Evolutionary conservation across 2,113 vertebrate genomes (phyloP).

Genomic region (Bubo bubo): DNA sequence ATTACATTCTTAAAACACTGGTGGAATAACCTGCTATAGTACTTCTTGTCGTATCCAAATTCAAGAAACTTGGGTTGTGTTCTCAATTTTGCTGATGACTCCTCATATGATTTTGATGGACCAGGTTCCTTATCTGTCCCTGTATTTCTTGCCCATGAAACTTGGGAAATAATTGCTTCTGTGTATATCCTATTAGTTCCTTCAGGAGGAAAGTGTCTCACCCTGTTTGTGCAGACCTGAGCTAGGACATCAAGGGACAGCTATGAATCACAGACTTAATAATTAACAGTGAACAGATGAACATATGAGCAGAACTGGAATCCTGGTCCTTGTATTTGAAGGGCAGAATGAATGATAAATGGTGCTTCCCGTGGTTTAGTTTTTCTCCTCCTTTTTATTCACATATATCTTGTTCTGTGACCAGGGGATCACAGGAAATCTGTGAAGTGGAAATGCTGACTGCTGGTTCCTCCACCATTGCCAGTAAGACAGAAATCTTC

Average conservation of each 20-base stretch:
- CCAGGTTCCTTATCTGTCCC: background rate
- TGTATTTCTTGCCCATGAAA: background rate
- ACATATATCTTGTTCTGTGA: background rate
- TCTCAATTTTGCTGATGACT: background rate
- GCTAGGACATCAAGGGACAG: background rate
- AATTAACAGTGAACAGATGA: background rate
- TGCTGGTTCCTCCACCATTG: background rate
- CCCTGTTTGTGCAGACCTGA: background rate
- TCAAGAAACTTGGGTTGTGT: background rate
- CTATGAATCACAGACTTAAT: background rate
- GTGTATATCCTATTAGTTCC: background rate
- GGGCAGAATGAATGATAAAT: background rate
- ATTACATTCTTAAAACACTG: background rate
- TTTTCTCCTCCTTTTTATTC: background rate
- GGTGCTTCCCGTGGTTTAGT: background rate
- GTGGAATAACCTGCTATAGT: background rate
- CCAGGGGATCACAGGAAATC: background rate
- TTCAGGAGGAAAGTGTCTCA: background rate
- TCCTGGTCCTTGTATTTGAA: background rate
- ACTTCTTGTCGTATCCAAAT: background rate
- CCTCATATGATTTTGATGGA: background rate
- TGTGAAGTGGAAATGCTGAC: background rate
- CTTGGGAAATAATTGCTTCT: background rate
- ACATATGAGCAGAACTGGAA: background rate
- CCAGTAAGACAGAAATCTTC: background rate